Conservation (phyloP, 2,888 invertebrate species). For the Ectemnius lituratus region DNA sequence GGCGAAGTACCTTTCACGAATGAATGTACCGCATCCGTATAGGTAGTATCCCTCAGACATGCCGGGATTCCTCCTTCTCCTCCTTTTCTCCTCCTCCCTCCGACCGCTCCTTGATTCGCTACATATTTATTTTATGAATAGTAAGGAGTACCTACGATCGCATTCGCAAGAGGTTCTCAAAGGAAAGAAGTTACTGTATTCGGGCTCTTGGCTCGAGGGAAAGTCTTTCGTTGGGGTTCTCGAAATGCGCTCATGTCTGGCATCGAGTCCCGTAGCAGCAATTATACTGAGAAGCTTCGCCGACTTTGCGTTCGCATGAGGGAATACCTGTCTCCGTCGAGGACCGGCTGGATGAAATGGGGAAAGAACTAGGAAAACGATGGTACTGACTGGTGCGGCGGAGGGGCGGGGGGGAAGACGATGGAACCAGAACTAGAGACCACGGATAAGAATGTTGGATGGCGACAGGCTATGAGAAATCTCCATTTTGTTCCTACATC, state of each 20-base stretch:
- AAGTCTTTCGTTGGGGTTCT: constrained; percentile 52
- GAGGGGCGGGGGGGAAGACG: not conserved
- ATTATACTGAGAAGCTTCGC: constrained; percentile 63
- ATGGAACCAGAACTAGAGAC: constrained; percentile 12
- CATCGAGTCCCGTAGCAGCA: constrained; percentile 63
- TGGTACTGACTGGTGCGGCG: too few species aligned
- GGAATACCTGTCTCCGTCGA: constrained; percentile 45
- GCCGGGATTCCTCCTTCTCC: too few species aligned
- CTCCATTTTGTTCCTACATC: constrained; percentile 6
- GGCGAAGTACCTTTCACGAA: not conserved
- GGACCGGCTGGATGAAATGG: constrained; percentile 18
- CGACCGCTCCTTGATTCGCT: not conserved
- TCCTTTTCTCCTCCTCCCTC: too few species aligned
- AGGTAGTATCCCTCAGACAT: too few species aligned
- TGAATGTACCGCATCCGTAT: not conserved
- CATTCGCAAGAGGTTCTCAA: constrained; percentile 43
- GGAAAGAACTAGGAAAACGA: constrained; percentile 8
- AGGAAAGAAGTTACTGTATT: constrained; percentile 50
- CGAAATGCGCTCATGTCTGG: constrained; percentile 57
- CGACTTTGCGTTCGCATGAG: constrained; percentile 64
- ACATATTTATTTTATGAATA: constrained; percentile 32
- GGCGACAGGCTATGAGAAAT: not conserved
- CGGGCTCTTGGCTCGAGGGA: constrained; percentile 45
- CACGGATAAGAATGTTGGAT: not conserved
- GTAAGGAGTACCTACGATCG: constrained; percentile 49